Base-by-base conservation (phyloP, 1,140 invertebrate genomes). In the Pentalonia nigronervosa region DNA sequence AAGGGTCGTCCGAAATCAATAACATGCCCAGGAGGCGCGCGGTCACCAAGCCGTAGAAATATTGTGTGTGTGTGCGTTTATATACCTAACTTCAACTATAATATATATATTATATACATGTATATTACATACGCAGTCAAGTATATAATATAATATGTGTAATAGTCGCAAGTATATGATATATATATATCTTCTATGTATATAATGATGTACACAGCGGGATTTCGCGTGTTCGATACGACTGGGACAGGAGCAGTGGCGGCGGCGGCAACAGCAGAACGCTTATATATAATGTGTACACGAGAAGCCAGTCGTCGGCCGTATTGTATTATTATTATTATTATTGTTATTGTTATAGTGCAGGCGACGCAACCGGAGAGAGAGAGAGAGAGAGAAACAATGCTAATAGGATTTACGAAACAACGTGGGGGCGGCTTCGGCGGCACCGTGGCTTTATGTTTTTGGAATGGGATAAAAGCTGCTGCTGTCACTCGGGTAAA, bases 141-240 rank as follows among this genome's bases (percentile, higher is more conserved):
- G 21, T 47, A 48, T 47, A 47, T 86, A 86, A 86, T 47, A 45
- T 84, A 86, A 30, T 67, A 67, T 67, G 60, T 67, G 60, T 17
- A 67, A 30, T 67, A 67, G 60, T 67, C 60, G 30, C 45, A 86
- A 47, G 20, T n/a, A 30, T 47, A n/a, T 41, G 41, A 41, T 87
- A 30, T 47, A 47, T 86, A n/a, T 86, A 45, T 60, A 30, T 11
- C 4, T 41, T 9, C 8, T 25, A 84, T 45, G 41, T 47, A 87
- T n/a, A 47, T 87, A 87, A 87, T 87, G 45, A 87, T 47, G 45
- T 84, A 14, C 84, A 30, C 84, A 87, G 87, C 87, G n/a, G 87
- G 87, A 89, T 89, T 89, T 89, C 87, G 86, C 47, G 47, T 89
- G 47, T 89, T 89, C 50, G 47, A 89, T 89, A 89, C 21, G 86